Evolutionary conservation across 2,888 invertebrate genomes (phyloP).

Genomic region (Erebia epiphron): DNA sequence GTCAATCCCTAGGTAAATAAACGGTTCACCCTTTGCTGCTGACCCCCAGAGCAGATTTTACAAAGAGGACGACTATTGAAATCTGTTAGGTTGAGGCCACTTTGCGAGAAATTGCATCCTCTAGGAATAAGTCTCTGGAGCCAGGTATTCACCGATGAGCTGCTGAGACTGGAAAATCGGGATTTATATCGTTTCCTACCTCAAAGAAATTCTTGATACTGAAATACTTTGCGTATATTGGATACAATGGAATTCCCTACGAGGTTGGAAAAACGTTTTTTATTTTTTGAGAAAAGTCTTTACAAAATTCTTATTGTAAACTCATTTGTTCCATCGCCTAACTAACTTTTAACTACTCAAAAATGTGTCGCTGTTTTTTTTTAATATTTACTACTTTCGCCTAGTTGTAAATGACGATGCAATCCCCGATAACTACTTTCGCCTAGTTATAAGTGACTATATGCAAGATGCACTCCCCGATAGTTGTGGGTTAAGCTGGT

Average conservation of each 20-base stretch:
- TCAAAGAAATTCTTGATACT: conserved; percentile 76
- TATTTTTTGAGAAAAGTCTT: neutral
- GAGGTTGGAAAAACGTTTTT: neutral
- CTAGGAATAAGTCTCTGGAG: neutral
- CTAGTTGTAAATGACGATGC: too few species aligned
- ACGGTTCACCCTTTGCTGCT: too few species aligned
- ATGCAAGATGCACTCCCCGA: too few species aligned
- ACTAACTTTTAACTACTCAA: too few species aligned
- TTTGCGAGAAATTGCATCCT: neutral
- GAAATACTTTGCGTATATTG: conserved; percentile 79
- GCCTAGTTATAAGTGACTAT: too few species aligned
- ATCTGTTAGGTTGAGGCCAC: neutral
- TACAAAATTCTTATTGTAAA: neutral
- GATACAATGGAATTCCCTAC: conserved; percentile 65
- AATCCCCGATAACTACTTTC: too few species aligned
- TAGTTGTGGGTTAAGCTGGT: too few species aligned
- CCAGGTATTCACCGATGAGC: neutral
- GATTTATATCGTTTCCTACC: conserved; percentile 6
- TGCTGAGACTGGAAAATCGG: conserved; percentile 1
- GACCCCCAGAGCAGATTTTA: neutral
- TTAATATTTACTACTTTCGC: too few species aligned
- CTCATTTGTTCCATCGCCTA: neutral
- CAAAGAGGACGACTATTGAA: neutral
- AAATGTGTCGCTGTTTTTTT: too few species aligned
- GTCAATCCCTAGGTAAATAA: too few species aligned